Conservation (phyloP, 2,888 invertebrate species). For the Ariolimax columbianus region DNA sequence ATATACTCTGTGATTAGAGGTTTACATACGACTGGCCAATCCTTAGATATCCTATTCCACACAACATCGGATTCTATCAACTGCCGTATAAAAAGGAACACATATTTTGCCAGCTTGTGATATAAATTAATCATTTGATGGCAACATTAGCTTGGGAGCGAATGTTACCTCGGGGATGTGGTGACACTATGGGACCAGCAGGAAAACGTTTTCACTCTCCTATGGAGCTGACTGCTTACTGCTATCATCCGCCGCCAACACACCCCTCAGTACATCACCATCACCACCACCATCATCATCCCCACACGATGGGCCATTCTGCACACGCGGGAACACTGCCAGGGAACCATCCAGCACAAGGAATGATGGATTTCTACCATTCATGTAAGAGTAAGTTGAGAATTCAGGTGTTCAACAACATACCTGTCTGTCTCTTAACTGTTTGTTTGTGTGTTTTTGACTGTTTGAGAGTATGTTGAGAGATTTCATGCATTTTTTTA, state of each 20-base stretch:
- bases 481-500: no score
- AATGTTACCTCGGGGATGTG: conserved; percentile 51
- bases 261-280: conserved; percentile 44
- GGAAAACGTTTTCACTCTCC: conserved; percentile 58
- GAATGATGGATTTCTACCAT: conserved; percentile 97
- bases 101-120: not conserved
- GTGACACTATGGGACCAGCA: conserved; percentile 63
- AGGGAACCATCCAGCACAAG: conserved; percentile 84
- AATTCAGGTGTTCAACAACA: not conserved
- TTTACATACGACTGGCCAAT: not conserved
- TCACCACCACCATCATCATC: conserved; percentile 33
- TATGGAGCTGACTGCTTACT: conserved; percentile 47
- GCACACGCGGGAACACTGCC: conserved; percentile 25
- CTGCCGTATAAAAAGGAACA: not conserved
- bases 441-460: no score
- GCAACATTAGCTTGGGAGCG: conserved; percentile 46
- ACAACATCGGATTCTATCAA: not conserved
- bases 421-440: no score
- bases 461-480: no score
- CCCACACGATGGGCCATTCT: conserved; percentile 26
- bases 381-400: conserved; percentile 48
- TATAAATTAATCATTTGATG: not conserved
- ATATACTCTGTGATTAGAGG: not conserved
- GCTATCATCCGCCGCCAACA: conserved; percentile 42
- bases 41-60: not conserved